A percentile compares a stretch with the other conserved stretches of the same genome.
Conservation (phyloP, 1,140 invertebrate species). For the Alviniconcha marisindica region DNA sequence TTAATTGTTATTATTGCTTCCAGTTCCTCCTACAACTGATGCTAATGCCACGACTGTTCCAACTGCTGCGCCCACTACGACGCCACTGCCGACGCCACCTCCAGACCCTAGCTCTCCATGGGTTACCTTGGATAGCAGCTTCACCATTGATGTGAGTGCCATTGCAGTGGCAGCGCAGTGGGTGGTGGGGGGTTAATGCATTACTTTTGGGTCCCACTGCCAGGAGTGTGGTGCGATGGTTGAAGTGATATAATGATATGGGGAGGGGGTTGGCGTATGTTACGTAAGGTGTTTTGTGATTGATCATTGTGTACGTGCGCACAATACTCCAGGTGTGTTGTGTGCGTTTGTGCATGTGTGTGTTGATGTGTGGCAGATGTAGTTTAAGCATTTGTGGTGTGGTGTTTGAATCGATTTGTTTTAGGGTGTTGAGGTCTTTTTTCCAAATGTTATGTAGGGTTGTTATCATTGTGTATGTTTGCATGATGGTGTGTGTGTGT, state of each 20-base stretch:
- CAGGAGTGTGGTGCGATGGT: no score
- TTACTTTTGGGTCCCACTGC: no score
- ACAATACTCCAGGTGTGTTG: not conserved
- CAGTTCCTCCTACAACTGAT: conserved; percentile 4
- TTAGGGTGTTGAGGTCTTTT: no score
- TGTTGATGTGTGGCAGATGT: not conserved
- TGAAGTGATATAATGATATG: no score
- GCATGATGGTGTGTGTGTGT: no score
- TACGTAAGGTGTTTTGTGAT: no score
- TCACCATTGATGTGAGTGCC: conserved; percentile 16
- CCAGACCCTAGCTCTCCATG: conserved; percentile 39
- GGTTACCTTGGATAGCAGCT: conserved; percentile 8
- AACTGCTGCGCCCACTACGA: conserved; percentile 30
- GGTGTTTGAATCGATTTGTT: no score
- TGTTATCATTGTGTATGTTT: no score
- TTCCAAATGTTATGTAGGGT: no score
- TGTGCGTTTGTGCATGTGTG: not conserved
- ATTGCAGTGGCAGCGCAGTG: not conserved
- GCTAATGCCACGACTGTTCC: conserved; percentile 1
- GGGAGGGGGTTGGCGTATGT: no score
- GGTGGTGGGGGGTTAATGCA: no score
- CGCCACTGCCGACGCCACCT: conserved; percentile 9
- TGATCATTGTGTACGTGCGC: not conserved
- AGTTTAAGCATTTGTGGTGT: not conserved
- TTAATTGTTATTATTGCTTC: not conserved